phyloP scores from a whole-genome alignment of 2,888 invertebrate genomes.

The Coleophora deauratella region DNA sequence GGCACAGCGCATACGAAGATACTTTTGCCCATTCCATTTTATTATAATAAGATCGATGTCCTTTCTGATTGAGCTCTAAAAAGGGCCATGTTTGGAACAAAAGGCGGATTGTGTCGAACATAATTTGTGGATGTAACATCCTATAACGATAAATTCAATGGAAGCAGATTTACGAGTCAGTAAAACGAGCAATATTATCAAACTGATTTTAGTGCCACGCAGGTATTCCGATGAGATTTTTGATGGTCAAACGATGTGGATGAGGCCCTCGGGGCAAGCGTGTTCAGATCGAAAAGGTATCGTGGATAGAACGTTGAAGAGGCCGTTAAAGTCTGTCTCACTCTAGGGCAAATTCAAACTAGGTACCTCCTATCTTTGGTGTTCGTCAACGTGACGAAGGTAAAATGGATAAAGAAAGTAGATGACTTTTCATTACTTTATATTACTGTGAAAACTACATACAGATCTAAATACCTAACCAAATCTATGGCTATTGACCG shows the following conservation, averaged over 20 bases:
- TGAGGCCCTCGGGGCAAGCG: background rate
- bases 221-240: conserved; percentile 21
- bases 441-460: too few species aligned
- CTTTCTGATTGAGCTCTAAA: background rate
- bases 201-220: conserved; percentile 36
- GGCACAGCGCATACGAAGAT: background rate
- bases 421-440: too few species aligned
- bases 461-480: too few species aligned
- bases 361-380: too few species aligned
- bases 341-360: too few species aligned
- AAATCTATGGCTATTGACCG: too few species aligned
- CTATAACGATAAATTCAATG: conserved; percentile 56
- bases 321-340: too few species aligned
- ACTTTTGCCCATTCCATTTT: too few species aligned
- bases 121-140: conserved; percentile 41
- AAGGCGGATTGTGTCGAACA: conserved; percentile 22
- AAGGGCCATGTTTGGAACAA: background rate
- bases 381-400: too few species aligned
- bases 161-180: conserved; percentile 56
- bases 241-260: conserved; percentile 13
- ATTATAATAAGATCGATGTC: background rate
- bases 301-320: too few species aligned
- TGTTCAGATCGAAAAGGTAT: too few species aligned
- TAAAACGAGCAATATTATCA: conserved; percentile 61
- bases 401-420: too few species aligned